These are phyloP conservation scores for Tautogolabrus adspersus DNA, from an alignment of 2,113 vertebrate genomes.

Conservation along the genomic window DNA sequence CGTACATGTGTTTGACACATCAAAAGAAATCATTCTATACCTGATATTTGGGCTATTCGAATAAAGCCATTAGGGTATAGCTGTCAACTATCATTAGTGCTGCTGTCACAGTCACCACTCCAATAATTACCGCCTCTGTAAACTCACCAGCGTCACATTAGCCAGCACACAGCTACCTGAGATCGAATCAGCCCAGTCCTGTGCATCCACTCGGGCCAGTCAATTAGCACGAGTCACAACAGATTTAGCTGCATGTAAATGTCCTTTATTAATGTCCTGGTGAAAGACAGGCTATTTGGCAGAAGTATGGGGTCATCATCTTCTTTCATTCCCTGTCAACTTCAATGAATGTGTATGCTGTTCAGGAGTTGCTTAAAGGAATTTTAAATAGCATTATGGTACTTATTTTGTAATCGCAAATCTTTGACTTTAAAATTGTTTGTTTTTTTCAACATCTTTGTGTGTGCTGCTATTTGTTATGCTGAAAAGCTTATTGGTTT, in stretches of 20 bases:
- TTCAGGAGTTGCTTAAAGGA: not conserved
- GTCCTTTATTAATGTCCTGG: conserved; percentile 49
- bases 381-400: not conserved
- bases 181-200: conserved; percentile 23
- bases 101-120: conserved; percentile 67
- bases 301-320: conserved; percentile 49
- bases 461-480: not conserved
- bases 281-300: conserved; percentile 36
- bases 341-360: conserved; percentile 44
- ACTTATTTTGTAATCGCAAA: not conserved
- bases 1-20: not conserved
- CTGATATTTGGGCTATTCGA: conserved; percentile 74
- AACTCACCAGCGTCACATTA: conserved; percentile 47
- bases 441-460: not conserved
- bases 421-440: not conserved
- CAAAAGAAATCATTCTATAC: conserved; percentile 47
- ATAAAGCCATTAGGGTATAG: conserved; percentile 74
- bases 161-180: conserved; percentile 45
- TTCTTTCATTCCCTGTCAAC: conserved; percentile 61
- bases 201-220: conserved; percentile 47
- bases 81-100: conserved; percentile 80
- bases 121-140: conserved; percentile 77
- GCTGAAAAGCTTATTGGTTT: not conserved
- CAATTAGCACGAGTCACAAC: conserved; percentile 70
- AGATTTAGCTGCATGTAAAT: conserved; percentile 57